A percentile compares a stretch with the other conserved stretches of the same genome.
phyloP scores from a whole-genome alignment of 2,113 vertebrate genomes.

The Ursus arctos region DNA sequence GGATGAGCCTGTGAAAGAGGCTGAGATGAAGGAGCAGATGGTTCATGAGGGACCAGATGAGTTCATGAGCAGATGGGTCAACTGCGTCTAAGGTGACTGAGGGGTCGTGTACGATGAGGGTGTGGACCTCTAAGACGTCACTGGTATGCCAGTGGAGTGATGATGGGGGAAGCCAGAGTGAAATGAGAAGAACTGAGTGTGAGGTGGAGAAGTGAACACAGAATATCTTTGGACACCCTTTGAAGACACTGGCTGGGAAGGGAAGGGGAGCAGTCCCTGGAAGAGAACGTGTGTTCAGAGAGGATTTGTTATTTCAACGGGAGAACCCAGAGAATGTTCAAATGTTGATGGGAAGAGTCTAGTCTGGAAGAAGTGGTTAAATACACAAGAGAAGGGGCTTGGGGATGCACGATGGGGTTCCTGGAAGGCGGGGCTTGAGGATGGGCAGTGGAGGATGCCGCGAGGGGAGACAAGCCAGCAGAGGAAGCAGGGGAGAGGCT shows the following conservation, averaged over 20 bases:
- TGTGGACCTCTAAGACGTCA: background rate
- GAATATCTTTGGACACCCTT: background rate
- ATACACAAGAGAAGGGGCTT: background rate
- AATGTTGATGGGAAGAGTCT: background rate
- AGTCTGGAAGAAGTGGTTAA: background rate
- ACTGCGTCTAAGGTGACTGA: background rate
- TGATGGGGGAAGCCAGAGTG: background rate
- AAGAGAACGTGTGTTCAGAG: background rate
- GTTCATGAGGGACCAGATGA: background rate
- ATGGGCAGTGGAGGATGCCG: background rate
- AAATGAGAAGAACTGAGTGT: background rate
- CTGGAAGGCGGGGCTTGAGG: background rate
- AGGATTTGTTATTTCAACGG: background rate
- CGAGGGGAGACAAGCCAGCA: too few relatives aligned
- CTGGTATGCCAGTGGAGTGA: background rate
- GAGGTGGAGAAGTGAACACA: background rate
- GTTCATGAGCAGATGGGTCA: background rate
- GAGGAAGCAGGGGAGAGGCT: background rate
- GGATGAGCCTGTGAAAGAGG: background rate
- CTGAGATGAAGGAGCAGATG: too few relatives aligned
- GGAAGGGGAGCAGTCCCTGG: background rate
- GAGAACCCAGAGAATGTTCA: background rate
- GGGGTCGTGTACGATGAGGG: background rate
- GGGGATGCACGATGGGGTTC: background rate
- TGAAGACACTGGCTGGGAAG: background rate